Conservation (phyloP, 2,888 invertebrate species). For the Dorcus hopei region DNA sequence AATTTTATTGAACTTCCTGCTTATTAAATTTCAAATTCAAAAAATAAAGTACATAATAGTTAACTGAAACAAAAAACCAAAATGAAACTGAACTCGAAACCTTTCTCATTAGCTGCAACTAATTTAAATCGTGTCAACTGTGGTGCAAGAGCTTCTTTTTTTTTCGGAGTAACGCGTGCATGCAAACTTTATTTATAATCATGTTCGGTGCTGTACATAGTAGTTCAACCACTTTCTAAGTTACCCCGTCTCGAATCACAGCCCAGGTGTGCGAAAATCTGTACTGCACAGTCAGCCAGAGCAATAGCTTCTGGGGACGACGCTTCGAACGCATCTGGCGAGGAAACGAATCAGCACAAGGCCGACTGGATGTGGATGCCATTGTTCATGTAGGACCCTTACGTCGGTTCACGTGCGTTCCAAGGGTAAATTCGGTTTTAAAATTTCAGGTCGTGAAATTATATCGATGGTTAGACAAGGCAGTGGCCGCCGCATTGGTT, state of each 20-base stretch:
- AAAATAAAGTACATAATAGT: too few relatives aligned
- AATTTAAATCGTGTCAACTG: too few relatives aligned
- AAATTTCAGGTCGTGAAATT: slow-evolving; percentile 19
- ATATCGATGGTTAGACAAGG: slow-evolving; percentile 5
- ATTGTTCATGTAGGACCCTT: slow-evolving; percentile 29
- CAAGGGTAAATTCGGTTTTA: slow-evolving; percentile 30
- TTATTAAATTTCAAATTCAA: too few relatives aligned
- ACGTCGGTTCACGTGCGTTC: slow-evolving; percentile 31
- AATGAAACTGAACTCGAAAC: too few relatives aligned
- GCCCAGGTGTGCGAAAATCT: slow-evolving; percentile 34
- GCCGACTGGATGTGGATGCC: slow-evolving; percentile 27
- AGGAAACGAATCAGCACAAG: slow-evolving; percentile 11
- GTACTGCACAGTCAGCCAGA: slow-evolving; percentile 17
- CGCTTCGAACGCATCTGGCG: neutral
- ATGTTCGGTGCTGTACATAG: slow-evolving; percentile 25
- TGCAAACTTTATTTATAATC: slow-evolving; percentile 13
- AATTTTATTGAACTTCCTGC: too few relatives aligned
- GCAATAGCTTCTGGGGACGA: neutral
- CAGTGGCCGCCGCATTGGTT: too few relatives aligned
- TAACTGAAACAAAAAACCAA: too few relatives aligned
- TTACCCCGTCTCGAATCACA: slow-evolving; percentile 29
- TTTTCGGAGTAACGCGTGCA: too few relatives aligned
- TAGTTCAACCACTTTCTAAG: slow-evolving; percentile 27
- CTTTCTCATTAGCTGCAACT: too few relatives aligned
- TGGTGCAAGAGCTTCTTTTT: too few relatives aligned